Evolutionary conservation across 2,113 vertebrate species (phyloP).

Genomic region (Lampris megalopsis): DNA sequence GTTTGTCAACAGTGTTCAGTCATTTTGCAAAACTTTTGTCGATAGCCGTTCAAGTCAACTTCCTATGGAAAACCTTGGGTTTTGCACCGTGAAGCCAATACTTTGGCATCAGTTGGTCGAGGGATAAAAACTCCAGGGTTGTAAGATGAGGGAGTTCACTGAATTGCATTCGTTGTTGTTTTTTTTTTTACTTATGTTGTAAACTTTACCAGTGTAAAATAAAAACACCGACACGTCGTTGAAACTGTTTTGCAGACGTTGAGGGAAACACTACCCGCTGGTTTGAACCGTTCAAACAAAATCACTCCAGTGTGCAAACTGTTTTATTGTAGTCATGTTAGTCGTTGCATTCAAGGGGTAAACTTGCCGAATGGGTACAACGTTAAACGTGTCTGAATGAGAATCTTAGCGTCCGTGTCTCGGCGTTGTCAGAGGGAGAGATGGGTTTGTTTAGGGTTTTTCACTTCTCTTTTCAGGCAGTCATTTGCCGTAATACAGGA

Average conservation of each 20-base stretch:
- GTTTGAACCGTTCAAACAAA: not conserved
- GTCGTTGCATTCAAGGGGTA: not conserved
- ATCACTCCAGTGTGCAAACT: not conserved
- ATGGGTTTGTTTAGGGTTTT: slow-evolving; percentile 71
- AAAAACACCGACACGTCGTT: not conserved
- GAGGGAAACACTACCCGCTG: not conserved
- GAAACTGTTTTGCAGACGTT: not conserved
- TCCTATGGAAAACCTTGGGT: not conserved
- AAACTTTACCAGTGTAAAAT: not conserved
- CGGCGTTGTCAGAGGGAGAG: slow-evolving; percentile 31
- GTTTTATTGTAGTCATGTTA: fast-evolving
- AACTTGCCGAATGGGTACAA: not conserved
- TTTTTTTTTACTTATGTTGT: not conserved
- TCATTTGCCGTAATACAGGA: not conserved
- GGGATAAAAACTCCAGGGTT: too few species aligned
- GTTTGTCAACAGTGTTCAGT: not conserved
- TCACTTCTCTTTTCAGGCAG: slow-evolving; percentile 9
- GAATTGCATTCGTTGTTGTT: not conserved
- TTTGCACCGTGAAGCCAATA: not conserved
- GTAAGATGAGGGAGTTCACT: too few species aligned
- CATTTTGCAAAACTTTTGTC: not conserved
- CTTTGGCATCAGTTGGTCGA: too few species aligned
- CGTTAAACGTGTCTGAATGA: not conserved
- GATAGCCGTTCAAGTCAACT: slow-evolving; percentile 4
- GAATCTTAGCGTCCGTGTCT: not conserved